Percentiles rank a stretch among this genome's conserved stretches.
Conservation (phyloP, 2,113 vertebrate species). For the Coregonus clupeaformis region DNA sequence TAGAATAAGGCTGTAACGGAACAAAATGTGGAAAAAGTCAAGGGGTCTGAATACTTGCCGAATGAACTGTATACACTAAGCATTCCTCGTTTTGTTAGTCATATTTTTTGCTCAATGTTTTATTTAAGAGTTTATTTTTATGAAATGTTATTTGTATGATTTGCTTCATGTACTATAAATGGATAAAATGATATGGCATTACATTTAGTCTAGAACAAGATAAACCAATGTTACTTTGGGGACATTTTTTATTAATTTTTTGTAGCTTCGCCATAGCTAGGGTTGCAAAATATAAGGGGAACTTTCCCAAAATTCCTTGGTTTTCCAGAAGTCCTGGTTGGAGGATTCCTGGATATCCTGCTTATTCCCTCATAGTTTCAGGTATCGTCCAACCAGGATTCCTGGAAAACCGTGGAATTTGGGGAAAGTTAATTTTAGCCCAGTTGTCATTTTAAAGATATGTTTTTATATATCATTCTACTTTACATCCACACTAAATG, state of each 20-base stretch:
- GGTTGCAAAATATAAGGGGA: too few species aligned
- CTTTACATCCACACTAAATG: not conserved
- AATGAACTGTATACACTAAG: constrained; percentile 22
- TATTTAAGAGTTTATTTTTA: constrained; percentile 48
- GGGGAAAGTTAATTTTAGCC: not conserved
- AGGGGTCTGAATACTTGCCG: too few species aligned
- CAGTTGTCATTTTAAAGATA: constrained; percentile 4
- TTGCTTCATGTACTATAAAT: constrained; percentile 32
- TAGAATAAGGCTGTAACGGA: too few species aligned
- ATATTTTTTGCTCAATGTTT: constrained; percentile 23
- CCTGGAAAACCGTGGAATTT: too few species aligned
- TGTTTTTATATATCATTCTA: not conserved
- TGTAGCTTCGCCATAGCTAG: not conserved
- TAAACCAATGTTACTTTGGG: not conserved
- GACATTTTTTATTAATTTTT: not conserved
- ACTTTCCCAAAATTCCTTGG: too few species aligned
- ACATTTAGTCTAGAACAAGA: not conserved
- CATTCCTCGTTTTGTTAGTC: constrained; percentile 36
- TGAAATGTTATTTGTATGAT: constrained; percentile 37
- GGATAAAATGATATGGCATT: not conserved
- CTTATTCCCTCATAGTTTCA: too few species aligned
- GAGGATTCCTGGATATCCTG: too few species aligned
- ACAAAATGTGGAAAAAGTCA: too few species aligned
- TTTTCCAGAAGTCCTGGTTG: too few species aligned
- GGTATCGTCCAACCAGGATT: too few species aligned